Evolutionary conservation across 2,888 invertebrate genomes (phyloP).

Genomic region (Caenorhabditis sinica): DNA sequence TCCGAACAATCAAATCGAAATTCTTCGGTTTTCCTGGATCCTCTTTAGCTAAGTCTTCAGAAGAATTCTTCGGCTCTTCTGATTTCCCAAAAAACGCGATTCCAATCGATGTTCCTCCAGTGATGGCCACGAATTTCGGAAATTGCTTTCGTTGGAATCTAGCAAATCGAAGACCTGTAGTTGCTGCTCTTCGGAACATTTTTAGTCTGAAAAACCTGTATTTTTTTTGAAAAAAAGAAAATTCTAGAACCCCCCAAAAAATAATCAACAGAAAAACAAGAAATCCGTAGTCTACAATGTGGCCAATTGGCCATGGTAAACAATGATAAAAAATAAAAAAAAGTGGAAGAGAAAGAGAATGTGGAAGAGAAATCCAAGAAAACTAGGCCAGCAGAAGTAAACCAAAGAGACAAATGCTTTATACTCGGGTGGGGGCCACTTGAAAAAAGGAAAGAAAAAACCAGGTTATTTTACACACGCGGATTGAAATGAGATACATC

Average conservation of each 20-base stretch:
- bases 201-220: background rate
- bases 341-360: background rate
- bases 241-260: background rate
- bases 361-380: background rate
- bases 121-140: constrained; percentile 15
- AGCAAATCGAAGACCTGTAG: background rate
- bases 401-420: background rate
- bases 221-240: background rate
- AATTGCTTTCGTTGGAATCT: background rate
- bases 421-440: constrained; percentile 7
- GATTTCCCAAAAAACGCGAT: constrained; percentile 51
- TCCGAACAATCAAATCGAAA: constrained; percentile 74
- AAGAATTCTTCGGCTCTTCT: constrained; percentile 29
- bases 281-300: constrained; percentile 1
- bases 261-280: background rate
- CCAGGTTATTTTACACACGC: constrained; percentile 15
- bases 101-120: constrained; percentile 54
- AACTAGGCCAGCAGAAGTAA: background rate
- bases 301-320: background rate
- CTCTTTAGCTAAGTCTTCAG: background rate
- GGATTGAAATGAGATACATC: background rate
- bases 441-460: background rate
- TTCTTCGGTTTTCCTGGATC: constrained; percentile 65
- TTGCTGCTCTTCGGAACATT: constrained; percentile 24
- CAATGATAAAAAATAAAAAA: background rate